Conservation (phyloP, 2,797 vertebrate species). For the Brotula barbata region DNA sequence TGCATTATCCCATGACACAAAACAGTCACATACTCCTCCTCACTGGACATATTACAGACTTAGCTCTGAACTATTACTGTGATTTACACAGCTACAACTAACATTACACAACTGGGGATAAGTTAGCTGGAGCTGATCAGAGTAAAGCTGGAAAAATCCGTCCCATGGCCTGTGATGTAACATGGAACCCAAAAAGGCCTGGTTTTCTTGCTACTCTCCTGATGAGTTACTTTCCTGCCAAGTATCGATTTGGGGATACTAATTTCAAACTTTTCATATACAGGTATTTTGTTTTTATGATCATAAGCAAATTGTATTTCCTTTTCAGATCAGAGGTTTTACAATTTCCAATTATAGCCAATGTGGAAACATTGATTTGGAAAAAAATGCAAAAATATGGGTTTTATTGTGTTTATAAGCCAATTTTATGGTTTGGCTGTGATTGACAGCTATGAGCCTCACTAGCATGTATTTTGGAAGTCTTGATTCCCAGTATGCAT, state of each 20-base stretch:
- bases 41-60: too few species aligned
- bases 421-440: neutral
- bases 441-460: conserved; percentile 3
- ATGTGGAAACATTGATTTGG: too few species aligned
- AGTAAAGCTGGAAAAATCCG: too few species aligned
- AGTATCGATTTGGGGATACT: neutral
- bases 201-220: too few species aligned
- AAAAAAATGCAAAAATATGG: conserved; percentile 18
- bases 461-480: neutral
- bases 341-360: conserved; percentile 1
- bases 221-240: too few species aligned
- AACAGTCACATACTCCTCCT: too few species aligned
- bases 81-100: too few species aligned
- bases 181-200: conserved; percentile 2
- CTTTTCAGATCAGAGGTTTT: neutral
- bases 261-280: neutral
- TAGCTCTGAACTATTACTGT: too few species aligned
- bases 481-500: neutral
- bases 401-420: conserved; percentile 17
- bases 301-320: conserved; percentile 14
- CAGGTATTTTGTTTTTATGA: neutral
- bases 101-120: too few species aligned
- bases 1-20: too few species aligned
- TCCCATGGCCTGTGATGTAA: too few species aligned
- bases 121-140: too few species aligned